These are phyloP conservation scores for Varanus komodoensis DNA, from an alignment of 2,113 vertebrate species.

Conservation along the genomic window DNA sequence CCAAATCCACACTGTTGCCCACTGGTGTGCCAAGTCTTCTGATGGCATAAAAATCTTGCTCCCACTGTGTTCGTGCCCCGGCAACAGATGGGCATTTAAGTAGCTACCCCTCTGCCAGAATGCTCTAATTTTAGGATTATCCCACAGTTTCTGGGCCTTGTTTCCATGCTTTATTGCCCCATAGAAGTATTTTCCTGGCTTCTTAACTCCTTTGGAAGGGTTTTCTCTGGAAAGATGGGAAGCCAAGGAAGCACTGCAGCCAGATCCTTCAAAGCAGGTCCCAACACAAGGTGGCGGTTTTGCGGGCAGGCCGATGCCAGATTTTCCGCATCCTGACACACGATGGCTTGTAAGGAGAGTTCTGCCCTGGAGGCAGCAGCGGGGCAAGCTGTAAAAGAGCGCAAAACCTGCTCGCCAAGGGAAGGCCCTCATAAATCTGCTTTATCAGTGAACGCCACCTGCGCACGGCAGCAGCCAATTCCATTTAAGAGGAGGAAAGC, in stretches of 20 bases:
- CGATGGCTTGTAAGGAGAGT: fast-evolving
- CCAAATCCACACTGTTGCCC: no score
- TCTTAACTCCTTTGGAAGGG: no score
- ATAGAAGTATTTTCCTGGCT: no score
- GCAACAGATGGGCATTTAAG: no score
- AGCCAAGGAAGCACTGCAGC: slow-evolving; percentile 21
- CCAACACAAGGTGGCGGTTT: neutral
- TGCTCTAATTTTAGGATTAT: no score
- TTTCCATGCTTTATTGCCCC: no score
- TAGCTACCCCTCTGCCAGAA: no score
- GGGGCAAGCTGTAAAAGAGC: neutral
- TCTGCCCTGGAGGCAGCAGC: neutral
- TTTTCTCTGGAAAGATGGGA: neutral
- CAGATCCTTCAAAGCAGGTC: neutral
- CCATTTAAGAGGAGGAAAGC: slow-evolving; percentile 20
- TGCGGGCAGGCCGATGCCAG: neutral
- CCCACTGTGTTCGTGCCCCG: no score
- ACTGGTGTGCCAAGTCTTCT: no score
- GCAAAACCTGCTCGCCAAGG: slow-evolving; percentile 5
- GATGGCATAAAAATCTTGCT: no score
- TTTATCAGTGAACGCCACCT: slow-evolving; percentile 53
- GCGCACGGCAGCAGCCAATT: slow-evolving; percentile 31
- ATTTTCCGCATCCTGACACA: slow-evolving; percentile 19
- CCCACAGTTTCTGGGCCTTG: no score
- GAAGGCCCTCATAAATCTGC: neutral